Percentiles rank a stretch among this genome's conserved stretches.
phyloP scores from a whole-genome alignment of 37 sponge, comb jelly and placozoan species.

The Haliclona indistincta region DNA sequence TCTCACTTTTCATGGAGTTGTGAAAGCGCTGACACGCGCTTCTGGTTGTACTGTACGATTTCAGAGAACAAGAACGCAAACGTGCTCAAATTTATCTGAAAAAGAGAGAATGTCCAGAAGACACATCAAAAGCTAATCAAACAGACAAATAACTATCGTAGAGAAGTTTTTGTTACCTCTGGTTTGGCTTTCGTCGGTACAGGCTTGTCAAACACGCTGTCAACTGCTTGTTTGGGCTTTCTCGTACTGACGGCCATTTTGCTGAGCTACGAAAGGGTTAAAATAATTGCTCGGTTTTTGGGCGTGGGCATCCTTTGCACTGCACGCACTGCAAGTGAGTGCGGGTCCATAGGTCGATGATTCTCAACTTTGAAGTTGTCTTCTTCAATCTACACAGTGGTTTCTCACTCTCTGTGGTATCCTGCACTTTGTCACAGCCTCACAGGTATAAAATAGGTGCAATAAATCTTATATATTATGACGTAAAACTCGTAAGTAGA shows the following conservation, averaged over 20 bases:
- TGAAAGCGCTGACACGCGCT: slow-evolving; percentile 72
- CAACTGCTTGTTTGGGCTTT: slow-evolving; percentile 23
- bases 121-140: no score
- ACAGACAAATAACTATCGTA: no score
- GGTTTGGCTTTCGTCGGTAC: slow-evolving; percentile 48
- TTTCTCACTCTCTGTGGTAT: no score
- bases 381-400: no score
- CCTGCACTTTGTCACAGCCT: no score
- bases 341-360: slow-evolving; percentile 1
- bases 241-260: not conserved
- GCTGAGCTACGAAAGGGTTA: not conserved
- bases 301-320: not conserved
- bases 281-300: not conserved
- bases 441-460: no score
- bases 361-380: not conserved
- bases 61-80: slow-evolving; percentile 97
- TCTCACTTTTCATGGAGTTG: slow-evolving; percentile 93
- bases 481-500: no score
- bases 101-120: no score
- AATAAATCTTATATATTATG: no score
- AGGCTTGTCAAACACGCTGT: slow-evolving; percentile 58
- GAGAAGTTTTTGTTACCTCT: no score
- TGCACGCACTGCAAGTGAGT: not conserved
- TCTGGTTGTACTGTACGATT: slow-evolving; percentile 90
- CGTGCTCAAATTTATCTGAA: slow-evolving; percentile 82